These are phyloP conservation scores for Leucoraja ocellata DNA, from an alignment of 2,797 vertebrate genomes.

Conservation along the genomic window DNA sequence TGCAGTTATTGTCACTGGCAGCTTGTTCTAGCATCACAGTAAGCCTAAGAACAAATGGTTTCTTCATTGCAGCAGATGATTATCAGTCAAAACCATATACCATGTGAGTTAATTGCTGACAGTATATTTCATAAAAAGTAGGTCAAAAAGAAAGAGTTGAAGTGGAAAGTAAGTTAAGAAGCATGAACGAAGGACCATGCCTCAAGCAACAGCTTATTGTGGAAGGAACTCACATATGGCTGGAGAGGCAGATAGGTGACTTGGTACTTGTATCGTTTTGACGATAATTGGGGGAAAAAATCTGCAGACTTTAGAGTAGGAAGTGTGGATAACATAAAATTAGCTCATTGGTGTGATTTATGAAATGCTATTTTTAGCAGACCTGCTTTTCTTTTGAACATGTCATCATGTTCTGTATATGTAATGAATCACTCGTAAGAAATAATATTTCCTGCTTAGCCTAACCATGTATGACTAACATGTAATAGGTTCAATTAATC, in stretches of 20 bases:
- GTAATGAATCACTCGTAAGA: conserved; percentile 51
- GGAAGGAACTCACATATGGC: conserved; percentile 61
- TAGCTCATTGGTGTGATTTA: conserved; percentile 47
- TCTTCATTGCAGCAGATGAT: conserved; percentile 10
- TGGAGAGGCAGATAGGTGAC: conserved; percentile 58
- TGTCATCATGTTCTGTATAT: conserved; percentile 45
- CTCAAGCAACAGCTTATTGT: conserved; percentile 61
- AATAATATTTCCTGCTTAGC: conserved; percentile 49
- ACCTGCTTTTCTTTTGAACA: conserved; percentile 50
- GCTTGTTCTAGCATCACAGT: not conserved
- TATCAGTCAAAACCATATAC: conserved; percentile 26
- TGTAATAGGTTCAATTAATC: conserved; percentile 77
- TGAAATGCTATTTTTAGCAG: conserved; percentile 57
- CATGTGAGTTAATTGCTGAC: conserved; percentile 25
- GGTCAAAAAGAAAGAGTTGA: conserved; percentile 57
- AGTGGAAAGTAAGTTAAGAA: conserved; percentile 61
- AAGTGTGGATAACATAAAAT: conserved; percentile 20
- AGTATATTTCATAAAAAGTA: conserved; percentile 55
- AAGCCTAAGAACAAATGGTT: conserved; percentile 13
- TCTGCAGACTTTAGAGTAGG: not conserved
- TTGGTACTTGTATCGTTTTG: conserved; percentile 22
- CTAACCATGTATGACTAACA: conserved; percentile 54
- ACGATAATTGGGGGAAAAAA: conserved; percentile 16
- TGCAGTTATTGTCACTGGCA: not conserved
- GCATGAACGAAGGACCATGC: conserved; percentile 57